phyloP scores from a whole-genome alignment of 2,888 invertebrate species.

The Pycnomerus fuliginosus region DNA sequence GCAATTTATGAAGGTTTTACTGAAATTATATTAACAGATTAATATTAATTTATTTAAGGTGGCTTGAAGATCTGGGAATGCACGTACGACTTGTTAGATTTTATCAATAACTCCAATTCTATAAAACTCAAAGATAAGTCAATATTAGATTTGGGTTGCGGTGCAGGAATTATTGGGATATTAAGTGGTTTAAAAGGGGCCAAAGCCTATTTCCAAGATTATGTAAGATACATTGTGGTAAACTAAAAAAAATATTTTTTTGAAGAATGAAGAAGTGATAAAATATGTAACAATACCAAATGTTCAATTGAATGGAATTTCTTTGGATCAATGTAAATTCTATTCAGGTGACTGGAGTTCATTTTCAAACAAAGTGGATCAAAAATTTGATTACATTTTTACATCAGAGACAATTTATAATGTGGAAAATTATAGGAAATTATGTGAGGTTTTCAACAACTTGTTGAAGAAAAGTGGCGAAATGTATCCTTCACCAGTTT shows the following conservation, averaged over 20 bases:
- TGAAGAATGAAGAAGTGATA: constrained; percentile 84
- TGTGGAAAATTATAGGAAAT: constrained; percentile 71
- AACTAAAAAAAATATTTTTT: constrained; percentile 32
- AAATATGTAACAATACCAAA: constrained; percentile 80
- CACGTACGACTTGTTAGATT: constrained; percentile 75
- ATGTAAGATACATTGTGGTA: constrained; percentile 72
- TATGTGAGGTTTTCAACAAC: constrained; percentile 67
- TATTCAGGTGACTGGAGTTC: constrained; percentile 68
- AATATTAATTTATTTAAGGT: constrained; percentile 57
- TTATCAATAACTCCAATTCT: constrained; percentile 56
- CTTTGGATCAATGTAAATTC: constrained; percentile 55
- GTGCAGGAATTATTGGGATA: constrained; percentile 86
- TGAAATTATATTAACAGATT: not conserved
- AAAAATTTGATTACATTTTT: constrained; percentile 79
- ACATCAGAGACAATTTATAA: constrained; percentile 95
- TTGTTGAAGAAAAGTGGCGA: constrained; percentile 63
- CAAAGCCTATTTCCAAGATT: constrained; percentile 86
- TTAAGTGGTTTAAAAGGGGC: constrained; percentile 69
- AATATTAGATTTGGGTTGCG: constrained; percentile 90
- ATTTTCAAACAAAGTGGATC: constrained; percentile 51
- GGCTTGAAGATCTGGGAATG: constrained; percentile 97
- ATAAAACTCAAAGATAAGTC: constrained; percentile 55
- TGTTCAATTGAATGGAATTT: constrained; percentile 54
- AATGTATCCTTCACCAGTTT: constrained; percentile 59
- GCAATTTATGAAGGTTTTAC: constrained; percentile 77